Evolutionary conservation across 2,113 vertebrate species (phyloP), one percentile per base, ranked within the genome.

Genomic region (Martes martes): DNA sequence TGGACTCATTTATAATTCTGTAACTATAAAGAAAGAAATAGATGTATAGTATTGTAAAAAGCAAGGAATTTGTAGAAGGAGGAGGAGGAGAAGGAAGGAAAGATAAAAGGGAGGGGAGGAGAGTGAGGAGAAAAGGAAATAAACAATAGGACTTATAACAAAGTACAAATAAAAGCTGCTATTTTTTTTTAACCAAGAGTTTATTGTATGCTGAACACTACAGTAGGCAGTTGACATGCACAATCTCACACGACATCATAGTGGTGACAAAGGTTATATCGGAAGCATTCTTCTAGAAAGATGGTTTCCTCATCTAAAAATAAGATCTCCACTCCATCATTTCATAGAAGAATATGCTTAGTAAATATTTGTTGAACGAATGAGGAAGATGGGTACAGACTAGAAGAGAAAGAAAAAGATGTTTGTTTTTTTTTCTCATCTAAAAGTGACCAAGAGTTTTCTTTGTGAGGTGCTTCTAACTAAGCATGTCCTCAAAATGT

Each of bases 1-100:
- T 93, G 11, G n/a, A 84, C 15, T 94, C 7, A 59, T 76, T 74
- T 96, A 86, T 89, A 95, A 76, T 94, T 95, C 47, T 74, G 19
- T 65, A 96, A 91, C 23, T 95, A 76, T 28, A 47, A 93, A 90
- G 94, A 76, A 96, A 93, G 33, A 59, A 91, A 94, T 21, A 80
- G 23, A 82, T 96, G 8, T 57, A 74, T 0, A 74, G 71, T 45
- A 63, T 74, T 80, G 7, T 95, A 96, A 96, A 89, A 90, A 39
- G 9, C 57, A 86, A 87, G 52, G 39, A 92, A 86, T 90, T 67
- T 85, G 21, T 94, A 39, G n/a, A 52, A 52, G 50, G 16, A 90
- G 26, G 21, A 81, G 10, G 16, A 57, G 21, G 23, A 39, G 8
- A 14, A 89, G 7, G 13, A 71, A 39, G 36, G 7, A 57, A 73